Conservation (phyloP, 2,113 vertebrate genomes). For the Falcunculus frontatus region DNA sequence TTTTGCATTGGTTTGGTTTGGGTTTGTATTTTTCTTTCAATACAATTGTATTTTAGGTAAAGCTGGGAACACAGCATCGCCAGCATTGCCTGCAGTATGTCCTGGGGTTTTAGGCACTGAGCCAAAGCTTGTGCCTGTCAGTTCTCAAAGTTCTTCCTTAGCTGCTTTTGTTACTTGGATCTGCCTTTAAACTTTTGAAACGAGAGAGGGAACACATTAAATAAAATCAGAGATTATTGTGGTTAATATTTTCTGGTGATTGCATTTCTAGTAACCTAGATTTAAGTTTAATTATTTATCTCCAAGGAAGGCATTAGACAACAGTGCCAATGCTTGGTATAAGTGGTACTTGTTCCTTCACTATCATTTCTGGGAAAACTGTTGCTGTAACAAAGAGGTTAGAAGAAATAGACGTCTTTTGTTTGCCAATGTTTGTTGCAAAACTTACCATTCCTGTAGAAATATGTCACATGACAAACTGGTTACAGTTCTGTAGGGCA, state of each 20-base stretch:
- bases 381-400: neutral
- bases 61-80: neutral
- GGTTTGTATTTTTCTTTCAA: neutral
- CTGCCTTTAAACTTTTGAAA: neutral
- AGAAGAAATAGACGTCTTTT: neutral
- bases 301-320: neutral
- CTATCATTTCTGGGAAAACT: neutral
- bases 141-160: neutral
- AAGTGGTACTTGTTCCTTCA: neutral
- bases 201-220: neutral
- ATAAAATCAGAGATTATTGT: conserved; percentile 41
- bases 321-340: neutral
- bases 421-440: neutral
- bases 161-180: neutral
- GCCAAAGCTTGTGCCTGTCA: neutral
- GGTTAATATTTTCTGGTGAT: conserved; percentile 69
- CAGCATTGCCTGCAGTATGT: neutral
- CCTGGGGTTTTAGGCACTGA: neutral
- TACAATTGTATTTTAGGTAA: neutral
- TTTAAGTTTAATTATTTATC: conserved; percentile 70
- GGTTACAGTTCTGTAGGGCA: neutral
- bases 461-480: neutral
- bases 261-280: conserved; percentile 50
- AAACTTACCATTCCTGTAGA: neutral
- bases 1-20: neutral